Conservation (phyloP, 2,113 vertebrate species). For the Ophiodon elongatus region DNA sequence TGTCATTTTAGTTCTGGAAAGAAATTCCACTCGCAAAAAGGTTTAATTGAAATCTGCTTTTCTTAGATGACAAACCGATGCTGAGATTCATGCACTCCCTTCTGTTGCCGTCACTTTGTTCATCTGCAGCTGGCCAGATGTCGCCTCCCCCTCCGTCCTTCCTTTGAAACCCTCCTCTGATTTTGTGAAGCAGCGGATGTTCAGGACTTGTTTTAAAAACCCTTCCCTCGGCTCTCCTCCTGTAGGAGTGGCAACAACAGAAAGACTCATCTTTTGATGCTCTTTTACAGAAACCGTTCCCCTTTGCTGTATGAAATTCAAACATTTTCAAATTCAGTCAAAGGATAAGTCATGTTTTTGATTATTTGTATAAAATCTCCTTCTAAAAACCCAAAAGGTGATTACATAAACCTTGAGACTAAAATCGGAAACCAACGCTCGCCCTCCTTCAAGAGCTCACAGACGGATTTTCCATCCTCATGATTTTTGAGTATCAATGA, state of each 20-base stretch:
- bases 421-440: neutral
- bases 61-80: neutral
- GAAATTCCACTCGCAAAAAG: neutral
- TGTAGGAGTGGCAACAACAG: conserved; percentile 12
- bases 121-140: conserved; percentile 43
- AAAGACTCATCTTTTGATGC: neutral
- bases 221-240: neutral
- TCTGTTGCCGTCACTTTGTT: conserved; percentile 23
- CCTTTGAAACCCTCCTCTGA: conserved; percentile 7
- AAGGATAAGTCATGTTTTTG: neutral
- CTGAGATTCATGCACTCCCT: conserved; percentile 3
- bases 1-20: neutral
- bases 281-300: neutral
- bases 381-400: neutral
- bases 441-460: neutral
- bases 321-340: neutral
- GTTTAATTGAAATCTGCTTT: neutral
- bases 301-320: neutral
- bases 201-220: conserved; percentile 36
- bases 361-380: neutral
- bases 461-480: conserved; percentile 24
- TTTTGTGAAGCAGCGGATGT: conserved; percentile 37
- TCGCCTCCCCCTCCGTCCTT: conserved; percentile 11
- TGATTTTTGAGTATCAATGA: conserved; percentile 42
- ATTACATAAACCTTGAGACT: neutral